phyloP scores from a whole-genome alignment of 2,888 invertebrate species.

The Ochlodes sylvanus region DNA sequence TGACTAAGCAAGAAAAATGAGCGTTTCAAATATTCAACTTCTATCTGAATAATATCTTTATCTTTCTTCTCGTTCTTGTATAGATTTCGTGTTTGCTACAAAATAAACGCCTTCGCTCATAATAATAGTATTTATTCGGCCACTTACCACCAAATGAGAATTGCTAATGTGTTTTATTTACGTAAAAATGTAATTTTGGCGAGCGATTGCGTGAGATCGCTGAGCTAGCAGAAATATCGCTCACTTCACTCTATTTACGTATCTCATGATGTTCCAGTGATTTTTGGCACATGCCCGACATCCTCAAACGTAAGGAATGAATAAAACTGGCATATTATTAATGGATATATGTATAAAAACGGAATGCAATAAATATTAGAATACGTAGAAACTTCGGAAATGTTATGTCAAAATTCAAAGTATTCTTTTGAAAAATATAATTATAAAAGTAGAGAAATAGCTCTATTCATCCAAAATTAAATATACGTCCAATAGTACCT shows the following conservation, averaged over 20 bases:
- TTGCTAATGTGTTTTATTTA: conserved; percentile 20
- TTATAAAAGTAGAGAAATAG: too few relatives aligned
- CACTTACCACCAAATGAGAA: conserved; percentile 5
- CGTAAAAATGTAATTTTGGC: conserved; percentile 24
- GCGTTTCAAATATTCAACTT: not conserved
- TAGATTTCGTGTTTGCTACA: not conserved
- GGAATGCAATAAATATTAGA: too few relatives aligned
- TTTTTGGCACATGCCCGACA: conserved; percentile 19
- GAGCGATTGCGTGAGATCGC: conserved; percentile 17
- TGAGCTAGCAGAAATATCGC: conserved; percentile 27
- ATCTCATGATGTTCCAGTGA: conserved; percentile 26
- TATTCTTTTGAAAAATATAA: too few relatives aligned
- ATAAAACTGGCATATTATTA: not conserved
- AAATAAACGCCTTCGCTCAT: not conserved
- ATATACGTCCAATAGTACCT: too few relatives aligned
- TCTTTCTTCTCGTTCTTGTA: not conserved
- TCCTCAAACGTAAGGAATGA: not conserved
- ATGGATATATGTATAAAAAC: too few relatives aligned
- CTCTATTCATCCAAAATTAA: too few relatives aligned
- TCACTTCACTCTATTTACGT: conserved; percentile 21
- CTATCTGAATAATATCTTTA: not conserved
- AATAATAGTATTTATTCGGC: not conserved
- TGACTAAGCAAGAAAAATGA: too few relatives aligned
- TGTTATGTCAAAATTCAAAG: too few relatives aligned
- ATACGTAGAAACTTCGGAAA: too few relatives aligned